Conservation (phyloP, 1,140 invertebrate genomes). For the Homarus americanus region DNA sequence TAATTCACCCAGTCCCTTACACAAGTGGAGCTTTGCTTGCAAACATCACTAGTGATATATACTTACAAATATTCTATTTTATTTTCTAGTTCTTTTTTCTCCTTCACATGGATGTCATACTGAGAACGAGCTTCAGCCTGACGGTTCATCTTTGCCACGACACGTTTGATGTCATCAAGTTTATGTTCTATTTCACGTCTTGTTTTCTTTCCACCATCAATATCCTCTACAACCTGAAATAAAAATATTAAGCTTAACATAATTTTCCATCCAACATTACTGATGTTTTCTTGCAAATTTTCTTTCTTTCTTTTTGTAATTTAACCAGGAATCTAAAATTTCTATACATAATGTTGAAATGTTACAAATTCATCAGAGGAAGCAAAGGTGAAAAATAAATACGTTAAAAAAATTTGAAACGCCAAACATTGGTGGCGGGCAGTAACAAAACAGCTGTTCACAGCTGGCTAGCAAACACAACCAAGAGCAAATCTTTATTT, state of each 20-base stretch:
- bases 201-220: conserved; percentile 25
- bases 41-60: too few relatives aligned
- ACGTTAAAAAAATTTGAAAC: too few relatives aligned
- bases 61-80: conserved; percentile 64
- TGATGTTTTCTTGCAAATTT: background rate
- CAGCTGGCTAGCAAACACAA: too few relatives aligned
- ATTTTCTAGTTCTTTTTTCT: conserved; percentile 54
- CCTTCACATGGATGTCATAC: conserved; percentile 51
- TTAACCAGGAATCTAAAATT: too few relatives aligned
- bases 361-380: too few relatives aligned
- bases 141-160: conserved; percentile 52
- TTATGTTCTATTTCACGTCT: conserved; percentile 33
- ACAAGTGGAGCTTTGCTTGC: too few relatives aligned
- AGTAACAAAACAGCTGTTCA: too few relatives aligned
- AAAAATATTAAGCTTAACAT: background rate
- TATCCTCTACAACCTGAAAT: conserved; percentile 33
- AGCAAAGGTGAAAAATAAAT: too few relatives aligned
- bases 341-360: background rate
- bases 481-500: too few relatives aligned
- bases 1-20: too few relatives aligned
- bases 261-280: background rate
- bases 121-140: conserved; percentile 63
- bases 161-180: conserved; percentile 35
- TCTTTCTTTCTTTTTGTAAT: too few relatives aligned
- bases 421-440: too few relatives aligned